Percentiles rank a stretch among this genome's conserved stretches.
These are phyloP conservation scores for Diorhabda carinulata DNA, from an alignment of 1,140 invertebrate species.

Conservation along the genomic window DNA sequence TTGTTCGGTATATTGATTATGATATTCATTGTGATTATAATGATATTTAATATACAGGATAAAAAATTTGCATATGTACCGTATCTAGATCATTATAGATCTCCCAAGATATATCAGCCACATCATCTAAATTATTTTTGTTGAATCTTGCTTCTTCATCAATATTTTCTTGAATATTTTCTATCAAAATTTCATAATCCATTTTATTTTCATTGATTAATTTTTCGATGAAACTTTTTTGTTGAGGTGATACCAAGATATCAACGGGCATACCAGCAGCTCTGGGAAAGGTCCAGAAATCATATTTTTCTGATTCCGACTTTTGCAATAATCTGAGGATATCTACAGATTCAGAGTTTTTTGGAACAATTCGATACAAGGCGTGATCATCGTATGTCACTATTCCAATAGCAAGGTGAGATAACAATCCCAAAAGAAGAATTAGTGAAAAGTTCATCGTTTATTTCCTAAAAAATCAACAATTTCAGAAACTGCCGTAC, in stretches of 20 bases:
- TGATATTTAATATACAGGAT: too few relatives aligned
- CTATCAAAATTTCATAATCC: slow-evolving; percentile 37
- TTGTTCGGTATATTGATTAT: too few relatives aligned
- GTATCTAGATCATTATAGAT: slow-evolving; percentile 27
- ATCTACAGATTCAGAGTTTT: slow-evolving; percentile 26
- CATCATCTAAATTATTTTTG: slow-evolving; percentile 3
- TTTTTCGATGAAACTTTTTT: slow-evolving; percentile 30
- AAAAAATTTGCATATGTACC: slow-evolving; percentile 10
- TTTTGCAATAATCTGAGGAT: slow-evolving; percentile 31
- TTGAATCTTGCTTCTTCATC: slow-evolving; percentile 31
- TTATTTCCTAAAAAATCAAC: too few relatives aligned
- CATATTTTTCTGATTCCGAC: slow-evolving; percentile 23
- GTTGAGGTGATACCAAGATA: slow-evolving; percentile 45
- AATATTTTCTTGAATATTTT: slow-evolving; percentile 45
- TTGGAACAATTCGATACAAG: slow-evolving; percentile 34
- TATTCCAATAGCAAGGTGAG: slow-evolving; percentile 8
- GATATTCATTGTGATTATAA: too few relatives aligned
- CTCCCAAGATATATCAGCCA: slow-evolving; percentile 19
- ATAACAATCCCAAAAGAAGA: too few relatives aligned
- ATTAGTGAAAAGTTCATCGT: too few relatives aligned
- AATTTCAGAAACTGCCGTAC: too few relatives aligned
- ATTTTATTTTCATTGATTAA: slow-evolving; percentile 22
- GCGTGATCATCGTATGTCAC: slow-evolving; percentile 36
- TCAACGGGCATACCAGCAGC: slow-evolving; percentile 32
- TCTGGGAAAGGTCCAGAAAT: slow-evolving; percentile 33